Conservation (phyloP, 1,140 invertebrate species). For the Zaprionus ghesquierei region DNA sequence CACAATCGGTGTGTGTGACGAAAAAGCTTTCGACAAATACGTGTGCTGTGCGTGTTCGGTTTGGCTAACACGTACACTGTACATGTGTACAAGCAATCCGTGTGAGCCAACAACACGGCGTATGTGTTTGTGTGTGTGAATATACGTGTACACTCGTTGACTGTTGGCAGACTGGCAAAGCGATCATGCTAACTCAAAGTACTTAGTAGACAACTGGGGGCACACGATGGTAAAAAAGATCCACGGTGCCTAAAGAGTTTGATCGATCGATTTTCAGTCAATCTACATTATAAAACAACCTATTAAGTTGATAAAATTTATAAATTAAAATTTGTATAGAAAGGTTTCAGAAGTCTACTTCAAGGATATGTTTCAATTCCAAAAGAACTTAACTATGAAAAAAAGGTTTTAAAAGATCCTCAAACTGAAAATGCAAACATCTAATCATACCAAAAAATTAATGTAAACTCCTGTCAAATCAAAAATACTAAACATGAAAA, state of each 20-base stretch:
- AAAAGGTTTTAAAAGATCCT: background rate
- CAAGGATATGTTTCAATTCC: background rate
- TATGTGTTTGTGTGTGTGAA: constrained; percentile 31
- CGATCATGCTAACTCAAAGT: constrained; percentile 38
- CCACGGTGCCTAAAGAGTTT: background rate
- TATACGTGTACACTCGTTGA: constrained; percentile 37
- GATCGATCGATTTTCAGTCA: background rate
- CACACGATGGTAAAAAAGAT: constrained; percentile 19
- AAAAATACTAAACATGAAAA: background rate
- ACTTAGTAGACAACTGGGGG: constrained; percentile 43
- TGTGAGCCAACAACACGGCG: constrained; percentile 52
- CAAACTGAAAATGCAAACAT: no score
- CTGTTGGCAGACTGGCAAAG: background rate
- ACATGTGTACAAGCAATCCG: constrained; percentile 47
- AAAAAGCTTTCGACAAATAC: constrained; percentile 49
- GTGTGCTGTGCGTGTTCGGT: background rate
- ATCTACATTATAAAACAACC: background rate
- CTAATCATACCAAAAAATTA: no score
- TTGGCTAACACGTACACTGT: constrained; percentile 59
- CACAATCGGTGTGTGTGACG: constrained; percentile 11
- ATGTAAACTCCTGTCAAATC: no score
- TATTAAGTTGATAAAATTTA: background rate
- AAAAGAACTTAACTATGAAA: background rate
- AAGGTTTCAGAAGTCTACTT: background rate
- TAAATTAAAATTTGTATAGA: background rate